Evolutionary conservation across 2,797 vertebrate species (phyloP).

Genomic region (Sebastes glaucus): DNA sequence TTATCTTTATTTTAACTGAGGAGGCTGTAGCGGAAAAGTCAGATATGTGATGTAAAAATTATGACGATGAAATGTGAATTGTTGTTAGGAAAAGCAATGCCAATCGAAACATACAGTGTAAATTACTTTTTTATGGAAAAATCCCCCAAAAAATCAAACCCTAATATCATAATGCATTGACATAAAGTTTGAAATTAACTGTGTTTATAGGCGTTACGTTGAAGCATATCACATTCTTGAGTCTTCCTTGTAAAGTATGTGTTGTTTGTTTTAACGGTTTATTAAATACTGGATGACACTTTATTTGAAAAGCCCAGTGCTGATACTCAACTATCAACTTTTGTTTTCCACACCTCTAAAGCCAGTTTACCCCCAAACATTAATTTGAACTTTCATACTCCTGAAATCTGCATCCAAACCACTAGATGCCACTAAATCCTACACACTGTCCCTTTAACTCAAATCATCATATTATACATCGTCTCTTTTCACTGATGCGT

Average conservation of each 20-base stretch:
- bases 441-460: background rate
- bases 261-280: slow-evolving; percentile 16
- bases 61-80: background rate
- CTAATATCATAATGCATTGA: background rate
- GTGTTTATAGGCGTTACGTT: background rate
- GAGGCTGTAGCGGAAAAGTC: background rate
- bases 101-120: background rate
- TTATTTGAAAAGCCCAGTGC: background rate
- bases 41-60: background rate
- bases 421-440: no score
- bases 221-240: slow-evolving; percentile 19
- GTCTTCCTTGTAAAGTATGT: slow-evolving; percentile 58
- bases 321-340: slow-evolving; percentile 4
- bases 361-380: background rate
- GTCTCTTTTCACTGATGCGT: background rate
- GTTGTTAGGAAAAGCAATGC: background rate
- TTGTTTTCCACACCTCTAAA: background rate
- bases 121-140: background rate
- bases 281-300: slow-evolving; percentile 1
- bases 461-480: background rate
- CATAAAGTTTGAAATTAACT: background rate
- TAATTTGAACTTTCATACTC: background rate
- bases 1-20: background rate
- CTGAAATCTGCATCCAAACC: no score
- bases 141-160: background rate